Conservation (phyloP, 2,113 vertebrate species). For the Dendrocopos noguchii region DNA sequence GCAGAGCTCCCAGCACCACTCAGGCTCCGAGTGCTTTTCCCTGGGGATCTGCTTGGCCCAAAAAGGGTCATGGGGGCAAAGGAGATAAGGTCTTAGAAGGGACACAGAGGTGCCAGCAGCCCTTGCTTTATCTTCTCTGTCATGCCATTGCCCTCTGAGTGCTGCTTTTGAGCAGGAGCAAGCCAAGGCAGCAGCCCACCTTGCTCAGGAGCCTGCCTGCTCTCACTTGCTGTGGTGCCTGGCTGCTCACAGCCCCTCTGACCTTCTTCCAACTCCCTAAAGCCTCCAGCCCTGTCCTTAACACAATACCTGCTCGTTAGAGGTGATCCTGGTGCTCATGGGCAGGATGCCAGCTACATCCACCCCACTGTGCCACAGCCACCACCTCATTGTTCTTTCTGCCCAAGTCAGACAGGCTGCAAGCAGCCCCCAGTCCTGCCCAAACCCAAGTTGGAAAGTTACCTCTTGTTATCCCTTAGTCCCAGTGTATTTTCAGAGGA, state of each 20-base stretch:
- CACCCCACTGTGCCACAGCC: not conserved
- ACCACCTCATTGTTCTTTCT: accelerated
- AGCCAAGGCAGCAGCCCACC: not conserved
- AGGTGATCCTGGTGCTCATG: accelerated
- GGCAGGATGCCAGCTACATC: not conserved
- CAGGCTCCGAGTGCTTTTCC: not conserved
- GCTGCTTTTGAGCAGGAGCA: not conserved
- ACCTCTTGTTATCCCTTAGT: not conserved
- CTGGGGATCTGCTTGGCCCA: not conserved
- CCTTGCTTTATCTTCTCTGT: not conserved
- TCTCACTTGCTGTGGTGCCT: accelerated
- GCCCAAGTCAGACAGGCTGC: accelerated
- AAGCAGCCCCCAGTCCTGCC: not conserved
- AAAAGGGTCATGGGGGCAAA: not conserved
- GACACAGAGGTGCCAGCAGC: not conserved
- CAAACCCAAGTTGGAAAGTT: not conserved
- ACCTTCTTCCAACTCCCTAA: accelerated
- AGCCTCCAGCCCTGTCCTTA: not conserved
- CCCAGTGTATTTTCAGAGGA: not conserved
- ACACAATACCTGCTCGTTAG: not conserved
- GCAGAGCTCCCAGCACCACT: not conserved
- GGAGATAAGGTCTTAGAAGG: not conserved
- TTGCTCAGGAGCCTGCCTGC: accelerated
- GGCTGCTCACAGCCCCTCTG: not conserved
- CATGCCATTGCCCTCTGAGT: not conserved